Evolutionary conservation across 2,113 vertebrate species (phyloP), one percentile per base, ranked within the genome.

Genomic region (Lophius piscatorius): DNA sequence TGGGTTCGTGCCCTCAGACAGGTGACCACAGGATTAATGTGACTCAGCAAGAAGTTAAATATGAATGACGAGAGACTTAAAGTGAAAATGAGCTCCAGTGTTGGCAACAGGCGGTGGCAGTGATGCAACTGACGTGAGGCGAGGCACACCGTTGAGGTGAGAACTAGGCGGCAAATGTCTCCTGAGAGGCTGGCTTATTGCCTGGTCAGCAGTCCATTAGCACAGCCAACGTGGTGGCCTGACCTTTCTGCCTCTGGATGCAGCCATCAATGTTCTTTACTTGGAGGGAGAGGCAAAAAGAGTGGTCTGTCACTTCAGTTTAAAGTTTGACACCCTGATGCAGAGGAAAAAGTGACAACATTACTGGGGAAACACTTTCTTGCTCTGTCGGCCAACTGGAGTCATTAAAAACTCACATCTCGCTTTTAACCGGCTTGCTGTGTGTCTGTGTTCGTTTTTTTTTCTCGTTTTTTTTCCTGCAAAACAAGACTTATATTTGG

Each of bases 181-280:
- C 79, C 38, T 29, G 71, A 72, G 78, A 66, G 70, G 36, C 56
- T 80, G 75, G 63, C 75, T 65, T 74, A 67, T 76, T 74, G 81
- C 74, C 67, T 71, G 81, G 72, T 81, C 83, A 87, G 81, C 81
- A 84, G 76, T 85, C 68, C 76, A 85, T 86, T 83, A 85, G 76
- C 69, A 61, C 75, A 75, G 40, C 63, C 80, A 76, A 79, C 78
- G 76, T 76, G 66, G 55, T 78, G 75, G 68, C 56, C 63, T 83
- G 81, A 88, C 81, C 80, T 74, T 72, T 73, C 62, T 58, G 74
- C 70, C 76, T 74, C 63, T 70, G 63, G 70, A 62, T 71, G 46
- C 41, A 75, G 76, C 62, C 58, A 17, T 82, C 66, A 57, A 54
- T 62, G 64, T 82, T 67, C 78, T 81, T 63, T 58, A 52, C 70